Evolutionary conservation across 2,888 invertebrate genomes (phyloP).

Genomic region (Xestoiulus laeticollis): DNA sequence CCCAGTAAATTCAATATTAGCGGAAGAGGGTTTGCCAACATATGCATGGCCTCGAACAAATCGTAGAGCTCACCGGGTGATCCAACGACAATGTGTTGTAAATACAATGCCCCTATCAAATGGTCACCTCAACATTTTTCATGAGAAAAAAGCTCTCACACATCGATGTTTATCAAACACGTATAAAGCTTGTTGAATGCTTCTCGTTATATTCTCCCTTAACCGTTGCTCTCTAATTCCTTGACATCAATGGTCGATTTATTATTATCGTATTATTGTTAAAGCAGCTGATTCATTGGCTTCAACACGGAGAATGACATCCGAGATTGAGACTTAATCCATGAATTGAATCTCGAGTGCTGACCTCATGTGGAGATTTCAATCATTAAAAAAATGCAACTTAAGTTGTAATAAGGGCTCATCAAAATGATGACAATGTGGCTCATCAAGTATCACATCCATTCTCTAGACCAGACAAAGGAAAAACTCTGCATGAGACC

Average conservation of each 20-base stretch:
- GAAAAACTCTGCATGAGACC: not conserved
- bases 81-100: constrained; percentile 12
- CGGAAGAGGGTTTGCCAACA: not conserved
- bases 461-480: not conserved
- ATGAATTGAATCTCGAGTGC: not conserved
- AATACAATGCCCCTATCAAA: constrained; percentile 26
- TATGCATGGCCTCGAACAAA: not conserved
- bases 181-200: not conserved
- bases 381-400: constrained; percentile 23
- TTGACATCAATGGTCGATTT: constrained; percentile 9
- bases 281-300: constrained; percentile 26
- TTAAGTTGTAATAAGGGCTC: constrained; percentile 6
- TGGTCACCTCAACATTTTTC: constrained; percentile 12
- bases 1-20: too few species aligned
- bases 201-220: not conserved
- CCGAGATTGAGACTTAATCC: constrained; percentile 17
- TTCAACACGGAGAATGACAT: constrained; percentile 26
- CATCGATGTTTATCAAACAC: constrained; percentile 18
- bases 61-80: not conserved
- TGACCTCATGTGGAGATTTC: constrained; percentile 16
- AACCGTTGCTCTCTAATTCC: not conserved
- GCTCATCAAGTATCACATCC: constrained; percentile 18
- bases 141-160: not conserved
- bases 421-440: not conserved
- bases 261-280: not conserved